Conservation (phyloP, 1,140 invertebrate genomes). For the Listronotus oregonensis region DNA sequence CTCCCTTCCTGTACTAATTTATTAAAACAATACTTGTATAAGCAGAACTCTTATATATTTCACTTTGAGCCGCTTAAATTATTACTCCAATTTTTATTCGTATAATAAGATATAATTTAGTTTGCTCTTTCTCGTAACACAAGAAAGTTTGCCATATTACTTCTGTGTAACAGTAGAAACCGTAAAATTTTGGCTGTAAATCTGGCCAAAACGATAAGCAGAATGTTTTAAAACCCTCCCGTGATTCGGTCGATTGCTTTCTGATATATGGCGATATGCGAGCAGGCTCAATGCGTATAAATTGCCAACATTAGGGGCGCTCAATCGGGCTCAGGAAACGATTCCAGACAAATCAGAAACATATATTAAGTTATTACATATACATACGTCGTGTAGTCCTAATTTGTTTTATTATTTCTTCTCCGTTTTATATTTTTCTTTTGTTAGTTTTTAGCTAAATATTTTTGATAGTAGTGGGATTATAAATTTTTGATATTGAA, state of each 20-base stretch:
- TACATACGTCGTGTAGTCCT: background rate
- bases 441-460: no score
- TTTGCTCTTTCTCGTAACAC: no score
- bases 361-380: constrained; percentile 7
- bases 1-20: no score
- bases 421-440: background rate
- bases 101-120: no score
- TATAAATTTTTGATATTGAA: no score
- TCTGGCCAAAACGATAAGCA: constrained; percentile 51
- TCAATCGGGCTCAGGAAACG: constrained; percentile 41
- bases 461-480: no score
- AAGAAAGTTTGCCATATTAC: constrained; percentile 25
- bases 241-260: constrained; percentile 52
- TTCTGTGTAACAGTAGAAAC: no score
- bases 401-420: no score
- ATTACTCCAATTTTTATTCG: no score
- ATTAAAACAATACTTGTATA: no score
- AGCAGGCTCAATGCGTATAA: constrained; percentile 51
- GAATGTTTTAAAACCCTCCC: constrained; percentile 54
- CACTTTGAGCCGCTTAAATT: no score
- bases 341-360: background rate
- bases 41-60: no score
- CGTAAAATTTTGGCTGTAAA: constrained; percentile 43
- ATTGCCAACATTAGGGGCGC: constrained; percentile 49
- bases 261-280: constrained; percentile 53